Evolutionary conservation across 2,113 vertebrate genomes (phyloP), one percentile per base, ranked within the genome.

Genomic region (Echinops telfairi): DNA sequence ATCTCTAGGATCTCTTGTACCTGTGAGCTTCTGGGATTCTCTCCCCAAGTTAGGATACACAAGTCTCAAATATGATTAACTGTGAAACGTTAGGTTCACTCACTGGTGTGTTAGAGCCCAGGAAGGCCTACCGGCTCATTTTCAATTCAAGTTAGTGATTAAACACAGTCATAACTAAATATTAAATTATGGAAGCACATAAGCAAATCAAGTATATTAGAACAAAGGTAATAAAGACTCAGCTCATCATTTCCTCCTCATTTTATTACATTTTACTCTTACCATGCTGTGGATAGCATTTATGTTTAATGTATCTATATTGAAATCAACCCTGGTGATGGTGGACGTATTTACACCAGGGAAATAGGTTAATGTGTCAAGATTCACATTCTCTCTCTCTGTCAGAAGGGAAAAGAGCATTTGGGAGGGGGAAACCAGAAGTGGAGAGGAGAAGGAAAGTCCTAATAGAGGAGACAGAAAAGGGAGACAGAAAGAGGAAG

Each of bases 191-290:
- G n/a, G 6, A 85, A 83, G 38, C 47, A 62, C 27, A 43, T 33
- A 31, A 71, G 58, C 16, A 60, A 78, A 33, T n/a, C 31, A 57
- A 29, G 38, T 71, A 57, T 60, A 85, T 53, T n/a, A 75, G 75
- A 93, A 80, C 15, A 57, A 93, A 87, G 60, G 71, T 73, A 76
- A 38, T 47, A 86, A 81, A 53, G 76, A 81, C 57, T 71, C 73
- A 90, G 64, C 22, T 71, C 62, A 77, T 71, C 78, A 20, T 43
- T 94, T 78, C 58, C 53, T 33, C 71, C 84, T 58, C 3, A 58
- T 8, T 71, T 15, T 4, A 43, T 77, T 4, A 4, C 25, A 23
- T 33, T 80, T 77, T 71, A 20, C 71, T 76, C 2, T n/a, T 14
- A 43, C 8, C 31, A 5, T 11, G 31, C 12, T 40, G 31, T 4